phyloP scores from a whole-genome alignment of 2,888 invertebrate genomes.

The Serrognathus titanus region DNA sequence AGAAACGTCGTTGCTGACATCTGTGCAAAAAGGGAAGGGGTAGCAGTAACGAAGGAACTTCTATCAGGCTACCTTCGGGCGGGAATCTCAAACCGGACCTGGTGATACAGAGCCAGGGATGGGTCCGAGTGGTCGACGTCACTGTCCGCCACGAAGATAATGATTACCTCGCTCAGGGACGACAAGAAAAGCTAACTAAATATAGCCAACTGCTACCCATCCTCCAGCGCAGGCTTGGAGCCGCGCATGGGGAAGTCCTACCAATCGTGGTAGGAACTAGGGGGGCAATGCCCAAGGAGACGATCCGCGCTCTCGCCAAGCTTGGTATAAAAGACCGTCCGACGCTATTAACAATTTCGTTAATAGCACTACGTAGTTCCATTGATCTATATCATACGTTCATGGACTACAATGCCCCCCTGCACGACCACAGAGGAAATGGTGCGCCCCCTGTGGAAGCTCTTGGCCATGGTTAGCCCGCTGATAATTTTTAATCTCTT shows the following conservation, averaged over 20 bases:
- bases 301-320: slow-evolving; percentile 22
- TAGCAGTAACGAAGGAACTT: slow-evolving; percentile 22
- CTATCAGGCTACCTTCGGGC: slow-evolving; percentile 3
- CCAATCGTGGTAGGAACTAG: slow-evolving; percentile 38
- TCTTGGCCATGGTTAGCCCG: slow-evolving; percentile 7
- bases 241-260: slow-evolving; percentile 25
- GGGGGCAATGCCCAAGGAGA: slow-evolving; percentile 35
- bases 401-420: slow-evolving; percentile 32
- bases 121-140: slow-evolving; percentile 34
- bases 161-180: slow-evolving; percentile 24
- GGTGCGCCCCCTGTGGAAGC: neutral
- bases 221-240: slow-evolving; percentile 18
- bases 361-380: slow-evolving; percentile 33
- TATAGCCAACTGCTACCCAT: slow-evolving; percentile 23
- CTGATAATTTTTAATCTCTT: neutral
- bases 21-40: slow-evolving; percentile 12
- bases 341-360: slow-evolving; percentile 18
- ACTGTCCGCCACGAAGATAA: slow-evolving; percentile 28
- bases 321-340: slow-evolving; percentile 25
- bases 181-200: slow-evolving; percentile 28
- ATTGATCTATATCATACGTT: slow-evolving; percentile 33
- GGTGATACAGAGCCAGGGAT: slow-evolving; percentile 27
- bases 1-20: slow-evolving; percentile 17
- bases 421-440: slow-evolving; percentile 1
- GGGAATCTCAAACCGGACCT: slow-evolving; percentile 34